phyloP scores from a whole-genome alignment of 2,113 vertebrate genomes.

The Patagioenas fasciata region DNA sequence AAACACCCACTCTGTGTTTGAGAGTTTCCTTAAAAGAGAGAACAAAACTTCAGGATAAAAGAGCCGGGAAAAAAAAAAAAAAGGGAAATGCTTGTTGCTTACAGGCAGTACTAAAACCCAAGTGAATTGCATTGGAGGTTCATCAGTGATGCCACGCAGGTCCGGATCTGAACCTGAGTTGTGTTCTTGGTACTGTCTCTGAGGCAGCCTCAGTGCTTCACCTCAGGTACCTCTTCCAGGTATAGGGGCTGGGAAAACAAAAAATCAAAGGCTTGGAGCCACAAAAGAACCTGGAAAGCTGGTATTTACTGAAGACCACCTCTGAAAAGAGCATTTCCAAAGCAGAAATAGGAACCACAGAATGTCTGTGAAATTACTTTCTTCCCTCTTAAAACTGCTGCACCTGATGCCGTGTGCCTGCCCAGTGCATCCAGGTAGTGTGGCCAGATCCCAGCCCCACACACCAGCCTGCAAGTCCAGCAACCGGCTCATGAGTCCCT shows the following conservation, averaged over 20 bases:
- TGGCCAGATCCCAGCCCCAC: not conserved
- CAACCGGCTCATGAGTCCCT: not conserved
- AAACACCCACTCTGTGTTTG: not conserved
- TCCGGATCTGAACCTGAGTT: not conserved
- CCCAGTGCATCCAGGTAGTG: accelerated
- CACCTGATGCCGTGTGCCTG: not conserved
- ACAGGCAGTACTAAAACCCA: not conserved
- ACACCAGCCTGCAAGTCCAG: accelerated
- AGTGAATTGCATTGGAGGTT: not conserved
- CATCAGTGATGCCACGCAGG: not conserved
- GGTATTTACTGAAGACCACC: not conserved
- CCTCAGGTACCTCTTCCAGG: not conserved
- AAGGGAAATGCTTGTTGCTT: accelerated
- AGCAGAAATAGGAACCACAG: not conserved
- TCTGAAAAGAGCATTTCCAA: not conserved
- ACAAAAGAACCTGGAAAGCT: not conserved
- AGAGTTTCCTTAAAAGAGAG: not conserved
- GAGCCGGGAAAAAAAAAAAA: not conserved
- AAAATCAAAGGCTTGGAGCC: not conserved
- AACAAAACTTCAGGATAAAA: not conserved
- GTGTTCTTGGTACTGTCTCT: not conserved
- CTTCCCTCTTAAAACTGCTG: not conserved
- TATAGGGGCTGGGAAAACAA: not conserved
- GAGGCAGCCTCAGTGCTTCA: not conserved
- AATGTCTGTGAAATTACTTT: not conserved